Conservation (phyloP, 2,797 vertebrate genomes). For the Zenarchopterus dispar region DNA sequence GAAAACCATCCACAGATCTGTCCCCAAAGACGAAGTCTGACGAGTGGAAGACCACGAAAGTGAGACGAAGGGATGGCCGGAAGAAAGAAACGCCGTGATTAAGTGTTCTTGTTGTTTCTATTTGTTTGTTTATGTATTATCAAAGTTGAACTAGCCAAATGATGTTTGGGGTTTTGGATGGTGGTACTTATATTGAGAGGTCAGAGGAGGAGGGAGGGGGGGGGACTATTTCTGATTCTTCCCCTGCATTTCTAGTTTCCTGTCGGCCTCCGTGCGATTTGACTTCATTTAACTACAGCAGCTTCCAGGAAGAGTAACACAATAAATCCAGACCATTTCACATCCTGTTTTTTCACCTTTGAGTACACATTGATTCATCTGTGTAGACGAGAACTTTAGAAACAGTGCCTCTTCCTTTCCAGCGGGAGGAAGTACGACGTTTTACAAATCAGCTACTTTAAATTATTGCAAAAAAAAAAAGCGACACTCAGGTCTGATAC, state of each 20-base stretch:
- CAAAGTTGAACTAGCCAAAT: slow-evolving; percentile 25
- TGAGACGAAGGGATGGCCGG: slow-evolving; percentile 27
- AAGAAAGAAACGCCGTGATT: slow-evolving; percentile 28
- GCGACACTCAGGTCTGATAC: slow-evolving; percentile 17
- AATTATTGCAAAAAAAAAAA: slow-evolving; percentile 12
- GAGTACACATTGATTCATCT: slow-evolving; percentile 3
- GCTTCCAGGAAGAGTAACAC: slow-evolving; percentile 40
- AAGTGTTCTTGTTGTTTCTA: not conserved
- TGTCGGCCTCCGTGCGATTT: slow-evolving; percentile 23
- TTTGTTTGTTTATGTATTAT: not conserved
- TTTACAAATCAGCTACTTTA: slow-evolving; percentile 18
- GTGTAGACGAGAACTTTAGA: slow-evolving; percentile 5
- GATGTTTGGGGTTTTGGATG: slow-evolving; percentile 12
- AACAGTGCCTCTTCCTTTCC: slow-evolving; percentile 8
- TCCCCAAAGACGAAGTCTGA: slow-evolving; percentile 37
- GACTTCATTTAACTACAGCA: slow-evolving; percentile 20
- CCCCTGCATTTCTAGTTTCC: slow-evolving; percentile 20
- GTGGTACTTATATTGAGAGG: slow-evolving; percentile 29
- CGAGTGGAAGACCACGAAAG: not conserved
- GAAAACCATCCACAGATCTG: slow-evolving; percentile 11
- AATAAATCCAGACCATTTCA: slow-evolving; percentile 58
- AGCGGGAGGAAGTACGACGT: not conserved
- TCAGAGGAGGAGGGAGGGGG: slow-evolving; percentile 19
- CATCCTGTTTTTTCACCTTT: slow-evolving; percentile 54
- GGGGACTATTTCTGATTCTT: slow-evolving; percentile 33